Base-by-base conservation (phyloP, 2,797 vertebrate genomes). In the Chaunax sp. region DNA sequence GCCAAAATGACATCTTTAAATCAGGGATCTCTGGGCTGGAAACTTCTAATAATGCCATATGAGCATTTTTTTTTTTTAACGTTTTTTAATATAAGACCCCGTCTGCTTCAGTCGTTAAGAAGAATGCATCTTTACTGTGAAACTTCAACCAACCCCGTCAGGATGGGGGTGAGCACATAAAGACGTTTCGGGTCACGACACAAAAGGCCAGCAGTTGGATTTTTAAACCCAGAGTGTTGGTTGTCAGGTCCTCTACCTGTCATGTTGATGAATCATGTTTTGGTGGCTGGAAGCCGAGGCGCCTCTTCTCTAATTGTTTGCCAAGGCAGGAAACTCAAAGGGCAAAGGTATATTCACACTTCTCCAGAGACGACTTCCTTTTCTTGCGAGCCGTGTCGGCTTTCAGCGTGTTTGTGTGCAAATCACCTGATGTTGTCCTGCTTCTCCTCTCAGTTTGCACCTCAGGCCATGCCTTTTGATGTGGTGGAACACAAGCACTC, bases 291-390 rank as follows among this genome's bases (percentile, higher is more conserved):
- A 70, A 43, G 45, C 8, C 58, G 80, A 81, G 81, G 79, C 87
- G 80, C 52, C 60, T 76, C 64, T 70, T 83, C 50, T 6, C n/a
- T 2, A 13, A 63, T 64, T 69, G 84, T 86, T 88, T 88, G 69
- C 79, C 43, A 47, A 82, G 85, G 77, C 83, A 80, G 86, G 83
- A 92, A 90, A 73, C 78, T 60, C n/a, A 72, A 46, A 75, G 71
- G 78, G 43, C 69, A 84, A 72, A 72, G 72, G 69, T 57, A 63
- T n/a, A 57, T 46, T 81, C 66, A 56, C 78, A 82, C 77, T 80
- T 87, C 86, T 88, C 78, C 87, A 68, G 53, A 78, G 62, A 57
- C 47, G 23, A 47, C 68, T 84, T 89, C 74, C 87, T 74, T 55
- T 41, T 57, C 53, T 80, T 23, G 47, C 19, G 12, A 54, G 49